Evolutionary conservation across 2,797 vertebrate species (phyloP), one percentile per base, ranked within the genome.

Genomic region (Botia kubotai): DNA sequence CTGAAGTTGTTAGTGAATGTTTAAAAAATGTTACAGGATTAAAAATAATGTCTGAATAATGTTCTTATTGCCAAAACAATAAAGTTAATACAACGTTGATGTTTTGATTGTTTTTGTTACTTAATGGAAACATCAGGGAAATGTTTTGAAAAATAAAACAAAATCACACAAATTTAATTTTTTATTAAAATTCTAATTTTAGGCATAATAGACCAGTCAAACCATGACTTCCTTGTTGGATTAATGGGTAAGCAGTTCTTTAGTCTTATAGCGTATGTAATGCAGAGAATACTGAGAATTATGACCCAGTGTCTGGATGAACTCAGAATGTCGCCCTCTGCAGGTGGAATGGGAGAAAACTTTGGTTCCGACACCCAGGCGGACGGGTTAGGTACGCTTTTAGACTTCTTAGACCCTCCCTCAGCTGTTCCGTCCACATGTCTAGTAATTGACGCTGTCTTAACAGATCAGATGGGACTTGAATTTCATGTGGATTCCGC

Each of bases 181-280:
- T 19, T 13, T 62, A 39, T 72, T 12, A 19, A 3, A 14, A 5
- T 71, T 63, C 80, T 60, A 50, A 33, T 66, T 66, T 16, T 72
- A 93, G 92, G 89, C 68, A 84, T 84, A 19, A 70, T 86, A 2
- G 87, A 91, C 53, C 71, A 85, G 0, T 89, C 90, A 68, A 89
- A 74, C 60, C 91, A 91, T 2, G 89, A 93, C 88, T 90, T 92
- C 75, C 87, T 92, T 80, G 77, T 91, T 39, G 82, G 88, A 70
- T 82, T 93, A 66, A 89, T 91, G 86, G 90, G 93, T 93, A 83
- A 81, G 89, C 82, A 29, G 57, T 57, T 6, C 16, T 19, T 39
- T 7, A 6, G 48, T 16, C 4, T 33, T 33, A 33, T 33, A 5
- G 33, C 2, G 33, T 33, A 0, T 19, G 13, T 19, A 7, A 12